Evolutionary conservation across 2,797 vertebrate species (phyloP), one percentile per base, ranked within the genome.

Genomic region (Cynopterus sphinx): DNA sequence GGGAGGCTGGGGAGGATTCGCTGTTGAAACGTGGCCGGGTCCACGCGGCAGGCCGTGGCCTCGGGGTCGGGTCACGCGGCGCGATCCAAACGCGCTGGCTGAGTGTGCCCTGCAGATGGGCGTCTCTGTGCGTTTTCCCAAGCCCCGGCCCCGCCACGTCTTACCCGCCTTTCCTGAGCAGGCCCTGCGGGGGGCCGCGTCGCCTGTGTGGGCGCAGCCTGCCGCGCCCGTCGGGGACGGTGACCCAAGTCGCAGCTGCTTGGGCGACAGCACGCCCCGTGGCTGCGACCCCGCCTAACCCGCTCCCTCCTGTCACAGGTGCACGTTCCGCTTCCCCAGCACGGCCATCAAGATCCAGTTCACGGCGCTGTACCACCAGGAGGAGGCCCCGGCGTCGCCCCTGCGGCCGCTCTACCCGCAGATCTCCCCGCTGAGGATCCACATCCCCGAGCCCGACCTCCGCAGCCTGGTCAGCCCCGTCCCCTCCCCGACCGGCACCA

Each of bases 321-420:
- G 99, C 98, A 99, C 99, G 75, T 99, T 99, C 97, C 99, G 99
- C 78, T 99, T 99, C 97, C 99, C 99, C 93, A 99, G 99, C 97
- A 99, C 99, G 0, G 99, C 99, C 73, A 99, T 99, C 98, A 99
- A 99, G 98, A 99, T 99, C 98, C 99, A 99, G 98, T 99, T 99
- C 92, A 99, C 99, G 0, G 98, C 99, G 6, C 99, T 99, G 93
- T 98, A 99, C 98, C 99, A 99, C 87, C 98, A 98, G 46, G 99
- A 99, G 90, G 98, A 98, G 96, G 97, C 98, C 36, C 98, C 98
- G 0, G 97, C 99, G 0, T 99, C 99, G 19, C 99, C 99, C 0
- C 98, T 99, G 59, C 98, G 99, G 92, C 99, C 99, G 0, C 99
- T 99, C 36, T 99, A 99, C 97, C 99, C 99, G n/a, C 99, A 99